A percentile compares a stretch with the other conserved stretches of the same genome.
These are phyloP conservation scores for Argopecten irradians DNA, from an alignment of 1,140 invertebrate species.

Conservation along the genomic window DNA sequence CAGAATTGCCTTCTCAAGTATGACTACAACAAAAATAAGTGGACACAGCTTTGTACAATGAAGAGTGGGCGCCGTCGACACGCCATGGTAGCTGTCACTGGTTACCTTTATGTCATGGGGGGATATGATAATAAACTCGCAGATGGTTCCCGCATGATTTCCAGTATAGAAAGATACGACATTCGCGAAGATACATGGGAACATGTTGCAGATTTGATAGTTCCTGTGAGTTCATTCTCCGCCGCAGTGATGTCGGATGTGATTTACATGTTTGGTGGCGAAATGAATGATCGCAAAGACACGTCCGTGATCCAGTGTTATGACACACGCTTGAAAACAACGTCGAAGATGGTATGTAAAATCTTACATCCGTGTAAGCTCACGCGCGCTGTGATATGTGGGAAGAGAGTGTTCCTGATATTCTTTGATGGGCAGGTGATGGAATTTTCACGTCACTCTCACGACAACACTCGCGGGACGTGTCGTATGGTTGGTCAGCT, in stretches of 20 bases:
- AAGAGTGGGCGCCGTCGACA: constrained; percentile 66
- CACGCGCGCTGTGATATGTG: constrained; percentile 63
- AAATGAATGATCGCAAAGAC: constrained; percentile 68
- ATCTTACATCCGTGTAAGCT: constrained; percentile 68
- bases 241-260: constrained; percentile 64
- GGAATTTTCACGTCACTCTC: constrained; percentile 53
- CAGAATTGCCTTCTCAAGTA: constrained; percentile 64
- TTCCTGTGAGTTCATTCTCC: constrained; percentile 68
- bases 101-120: constrained; percentile 65
- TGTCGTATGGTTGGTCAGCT: constrained; percentile 60
- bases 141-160: constrained; percentile 62
- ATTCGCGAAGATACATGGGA: constrained; percentile 65
- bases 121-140: constrained; percentile 68
- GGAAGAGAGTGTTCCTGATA: constrained; percentile 64
- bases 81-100: constrained; percentile 65
- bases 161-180: constrained; percentile 67
- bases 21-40: constrained; percentile 68
- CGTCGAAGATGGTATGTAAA: constrained; percentile 58
- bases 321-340: constrained; percentile 60
- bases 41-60: constrained; percentile 63
- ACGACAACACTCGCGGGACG: constrained; percentile 39
- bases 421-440: constrained; percentile 69
- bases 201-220: constrained; percentile 59
- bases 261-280: constrained; percentile 69
- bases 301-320: constrained; percentile 68